Evolutionary conservation across 2,113 vertebrate species (phyloP).

Genomic region (Epinephelus cyanopodus): DNA sequence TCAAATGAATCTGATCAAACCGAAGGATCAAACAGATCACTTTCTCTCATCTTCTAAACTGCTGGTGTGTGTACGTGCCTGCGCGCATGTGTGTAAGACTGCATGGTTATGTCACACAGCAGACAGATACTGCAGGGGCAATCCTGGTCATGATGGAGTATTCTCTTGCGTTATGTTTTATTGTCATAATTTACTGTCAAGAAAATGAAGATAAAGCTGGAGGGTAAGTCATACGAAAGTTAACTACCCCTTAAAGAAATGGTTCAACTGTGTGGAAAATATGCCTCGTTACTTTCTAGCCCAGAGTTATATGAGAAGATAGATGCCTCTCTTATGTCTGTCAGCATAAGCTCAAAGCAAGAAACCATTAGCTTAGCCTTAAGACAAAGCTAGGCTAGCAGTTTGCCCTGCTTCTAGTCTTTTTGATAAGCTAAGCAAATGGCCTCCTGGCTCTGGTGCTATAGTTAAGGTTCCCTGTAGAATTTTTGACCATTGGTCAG

Average conservation of each 20-base stretch:
- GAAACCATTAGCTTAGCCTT: background rate
- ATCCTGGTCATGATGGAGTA: background rate
- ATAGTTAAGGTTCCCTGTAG: background rate
- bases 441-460: background rate
- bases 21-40: slow-evolving; percentile 57
- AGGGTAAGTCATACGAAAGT: background rate
- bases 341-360: too few relatives aligned
- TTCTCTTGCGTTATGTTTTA: background rate
- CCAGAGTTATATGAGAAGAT: background rate
- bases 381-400: background rate
- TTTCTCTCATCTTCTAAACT: slow-evolving; percentile 60
- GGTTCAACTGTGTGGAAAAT: background rate
- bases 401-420: background rate
- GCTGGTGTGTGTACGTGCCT: background rate
- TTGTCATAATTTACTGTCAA: background rate
- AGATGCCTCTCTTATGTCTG: background rate
- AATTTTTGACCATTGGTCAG: background rate
- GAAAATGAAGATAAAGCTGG: background rate
- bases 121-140: slow-evolving; percentile 1
- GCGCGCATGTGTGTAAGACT: background rate
- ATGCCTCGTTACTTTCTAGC: background rate
- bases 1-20: slow-evolving; percentile 62
- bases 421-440: background rate
- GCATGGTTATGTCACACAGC: slow-evolving; percentile 6
- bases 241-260: background rate